These are phyloP conservation scores for Centropus unirufus DNA, from an alignment of 2,113 vertebrate species.

Conservation along the genomic window DNA sequence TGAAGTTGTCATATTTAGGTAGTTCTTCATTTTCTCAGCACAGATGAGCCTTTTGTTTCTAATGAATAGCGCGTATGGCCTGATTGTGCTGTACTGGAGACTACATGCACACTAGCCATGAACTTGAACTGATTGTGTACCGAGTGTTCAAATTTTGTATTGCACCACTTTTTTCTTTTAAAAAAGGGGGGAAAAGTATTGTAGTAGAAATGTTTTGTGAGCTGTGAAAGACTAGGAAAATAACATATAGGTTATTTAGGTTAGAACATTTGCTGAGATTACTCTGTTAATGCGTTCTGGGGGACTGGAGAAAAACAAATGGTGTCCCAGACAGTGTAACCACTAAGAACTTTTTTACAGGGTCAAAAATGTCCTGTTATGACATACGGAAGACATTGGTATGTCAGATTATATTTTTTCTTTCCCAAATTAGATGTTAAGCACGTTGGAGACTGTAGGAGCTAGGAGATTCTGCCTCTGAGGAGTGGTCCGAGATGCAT, in stretches of 20 bases:
- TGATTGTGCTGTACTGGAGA: background rate
- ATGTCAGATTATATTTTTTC: slow-evolving; percentile 54
- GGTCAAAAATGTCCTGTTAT: slow-evolving; percentile 27
- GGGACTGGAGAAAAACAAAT: background rate
- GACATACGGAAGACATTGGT: slow-evolving; percentile 19
- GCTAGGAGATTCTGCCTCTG: background rate
- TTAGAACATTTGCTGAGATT: background rate
- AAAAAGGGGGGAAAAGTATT: background rate
- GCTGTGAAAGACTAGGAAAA: background rate
- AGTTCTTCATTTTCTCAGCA: background rate
- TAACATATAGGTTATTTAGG: background rate
- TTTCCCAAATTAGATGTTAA: slow-evolving; percentile 39
- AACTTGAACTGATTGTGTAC: background rate
- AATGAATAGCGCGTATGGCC: background rate
- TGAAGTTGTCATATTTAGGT: background rate
- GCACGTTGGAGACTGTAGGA: background rate
- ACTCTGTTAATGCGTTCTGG: background rate
- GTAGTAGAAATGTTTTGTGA: background rate
- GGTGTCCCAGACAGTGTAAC: background rate
- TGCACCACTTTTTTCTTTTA: background rate
- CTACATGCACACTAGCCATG: background rate
- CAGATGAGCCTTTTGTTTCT: background rate
- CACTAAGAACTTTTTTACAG: background rate
- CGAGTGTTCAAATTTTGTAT: background rate
- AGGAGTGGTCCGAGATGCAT: background rate